Evolutionary conservation across 2,113 vertebrate genomes (phyloP).

Genomic region (Stomatorhinus ivindoensis): DNA sequence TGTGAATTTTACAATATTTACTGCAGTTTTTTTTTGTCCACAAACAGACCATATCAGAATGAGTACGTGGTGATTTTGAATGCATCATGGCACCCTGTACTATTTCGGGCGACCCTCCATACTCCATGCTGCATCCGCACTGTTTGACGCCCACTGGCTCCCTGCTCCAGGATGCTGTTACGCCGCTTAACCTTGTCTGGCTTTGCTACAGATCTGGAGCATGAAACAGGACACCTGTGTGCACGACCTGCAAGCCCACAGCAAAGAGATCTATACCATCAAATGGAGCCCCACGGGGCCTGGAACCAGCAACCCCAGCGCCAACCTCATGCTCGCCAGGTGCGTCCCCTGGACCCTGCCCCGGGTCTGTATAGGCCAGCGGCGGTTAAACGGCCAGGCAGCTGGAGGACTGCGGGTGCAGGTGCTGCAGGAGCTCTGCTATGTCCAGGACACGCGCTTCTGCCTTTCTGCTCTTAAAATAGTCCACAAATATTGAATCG

Average conservation of each 20-base stretch:
- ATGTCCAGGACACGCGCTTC: neutral
- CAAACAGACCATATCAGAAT: neutral
- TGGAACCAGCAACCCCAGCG: constrained; percentile 95
- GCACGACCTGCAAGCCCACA: constrained; percentile 97
- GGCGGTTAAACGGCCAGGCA: neutral
- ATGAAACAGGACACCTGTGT: constrained; percentile 98
- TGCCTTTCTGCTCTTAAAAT: neutral
- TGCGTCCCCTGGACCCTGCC: constrained; percentile 31
- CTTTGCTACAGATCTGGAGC: constrained; percentile 83
- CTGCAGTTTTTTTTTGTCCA: neutral
- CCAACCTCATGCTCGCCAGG: constrained; percentile 98
- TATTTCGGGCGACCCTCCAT: neutral
- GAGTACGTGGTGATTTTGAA: neutral
- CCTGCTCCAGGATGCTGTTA: neutral
- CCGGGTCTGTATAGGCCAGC: neutral
- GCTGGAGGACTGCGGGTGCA: neutral
- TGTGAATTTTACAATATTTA: neutral
- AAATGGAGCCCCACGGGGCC: constrained; percentile 98
- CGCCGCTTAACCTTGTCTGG: neutral
- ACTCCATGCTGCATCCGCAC: neutral
- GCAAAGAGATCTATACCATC: constrained; percentile 99
- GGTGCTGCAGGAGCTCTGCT: neutral
- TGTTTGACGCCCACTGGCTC: neutral
- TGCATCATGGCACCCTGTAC: neutral
- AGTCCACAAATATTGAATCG: neutral